Conservation (phyloP, 2,888 invertebrate species). For the Petrolisthes manimaculis region DNA sequence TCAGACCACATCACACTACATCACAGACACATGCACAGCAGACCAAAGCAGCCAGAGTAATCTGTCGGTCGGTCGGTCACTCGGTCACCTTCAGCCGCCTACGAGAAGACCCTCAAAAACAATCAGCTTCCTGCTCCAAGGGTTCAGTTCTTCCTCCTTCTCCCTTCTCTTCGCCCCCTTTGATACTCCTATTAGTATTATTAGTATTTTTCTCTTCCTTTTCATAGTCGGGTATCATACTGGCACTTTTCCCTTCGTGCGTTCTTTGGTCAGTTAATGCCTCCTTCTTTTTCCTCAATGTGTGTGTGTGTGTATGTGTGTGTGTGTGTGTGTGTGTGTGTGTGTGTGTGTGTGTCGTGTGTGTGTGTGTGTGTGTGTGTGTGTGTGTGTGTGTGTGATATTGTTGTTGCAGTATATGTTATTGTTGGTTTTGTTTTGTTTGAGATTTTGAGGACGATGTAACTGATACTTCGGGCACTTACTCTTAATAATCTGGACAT, state of each 20-base stretch:
- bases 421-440: no score
- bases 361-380: background rate
- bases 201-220: background rate
- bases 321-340: slow-evolving; percentile 1
- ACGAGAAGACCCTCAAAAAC: slow-evolving; percentile 7
- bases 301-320: background rate
- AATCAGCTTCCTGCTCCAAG: background rate
- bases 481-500: no score
- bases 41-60: background rate
- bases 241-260: background rate
- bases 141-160: background rate
- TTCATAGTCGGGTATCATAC: background rate
- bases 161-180: background rate
- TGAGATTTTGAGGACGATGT: no score
- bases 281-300: background rate
- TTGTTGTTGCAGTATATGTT: background rate
- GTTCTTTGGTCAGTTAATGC: background rate
- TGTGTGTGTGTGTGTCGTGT: slow-evolving; percentile 1
- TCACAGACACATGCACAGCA: no score
- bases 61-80: background rate
- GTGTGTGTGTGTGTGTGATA: background rate
- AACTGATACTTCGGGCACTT: no score
- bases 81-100: slow-evolving; percentile 9
- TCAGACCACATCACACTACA: no score
- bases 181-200: background rate